Evolutionary conservation across 2,797 vertebrate species (phyloP), one percentile per base, ranked within the genome.

Genomic region (Anabacerthia variegaticeps): DNA sequence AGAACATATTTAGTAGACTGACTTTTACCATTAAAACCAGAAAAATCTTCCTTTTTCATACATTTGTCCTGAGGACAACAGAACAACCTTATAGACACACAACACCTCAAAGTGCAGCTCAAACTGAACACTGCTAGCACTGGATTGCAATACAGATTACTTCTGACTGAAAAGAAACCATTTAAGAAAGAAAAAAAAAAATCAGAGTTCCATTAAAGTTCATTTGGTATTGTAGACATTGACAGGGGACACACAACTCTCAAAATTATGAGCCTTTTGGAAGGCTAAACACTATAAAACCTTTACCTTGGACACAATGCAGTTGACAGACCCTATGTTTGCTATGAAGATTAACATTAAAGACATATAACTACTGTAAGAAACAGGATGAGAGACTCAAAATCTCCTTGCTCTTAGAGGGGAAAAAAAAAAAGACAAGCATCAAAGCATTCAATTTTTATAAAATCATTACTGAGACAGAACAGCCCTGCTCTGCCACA

Each of bases 381-480:
- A 91, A 96, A 86, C 9, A 51, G 26, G 20, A 81, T n/a, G 20
- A 12, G 48, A 93, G 44, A 44, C 14, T 55, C 27, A 73, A 85
- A 94, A 91, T 51, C 21, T 62, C 7, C 34, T 54, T 1, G 1
- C 16, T 68, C 58, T 61, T 67, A 36, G 5, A 13, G 17, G 23
- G 10, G 5, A 4, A 19, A 12, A 27, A 4, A 4, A 46, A 30
- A 36, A 26, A 5, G 8, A 22, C 17, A 19, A 1, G 2, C 24
- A 85, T 7, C 51, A 77, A 88, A 72, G 28, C 10, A 8, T 41
- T 54, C 3, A 32, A 46, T 32, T 81, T 80, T 39, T 48, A 51
- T 26, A 28, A 72, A 86, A 46, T 54, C 16, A 9, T 39, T 69
- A 43, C 5, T 21, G 37, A 68, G 46, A 65, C 27, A 61, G 23